A percentile compares a stretch with the other conserved stretches of the same genome.
phyloP scores from a whole-genome alignment of 2,797 vertebrate species.

The Diglossa cyanea region DNA sequence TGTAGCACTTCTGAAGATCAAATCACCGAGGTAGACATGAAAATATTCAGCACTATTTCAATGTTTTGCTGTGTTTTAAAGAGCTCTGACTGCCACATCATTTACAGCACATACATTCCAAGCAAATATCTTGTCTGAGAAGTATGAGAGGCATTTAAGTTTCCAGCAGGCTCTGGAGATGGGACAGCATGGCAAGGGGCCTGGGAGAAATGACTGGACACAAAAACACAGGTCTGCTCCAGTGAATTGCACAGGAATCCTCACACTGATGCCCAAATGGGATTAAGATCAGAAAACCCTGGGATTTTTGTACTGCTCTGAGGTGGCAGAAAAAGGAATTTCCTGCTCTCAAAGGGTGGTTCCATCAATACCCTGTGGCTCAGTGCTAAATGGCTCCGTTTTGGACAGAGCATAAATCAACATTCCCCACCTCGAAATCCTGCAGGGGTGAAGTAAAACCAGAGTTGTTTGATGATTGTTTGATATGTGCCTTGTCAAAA shows the following conservation, averaged over 20 bases:
- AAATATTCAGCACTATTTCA: background rate
- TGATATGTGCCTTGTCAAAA: background rate
- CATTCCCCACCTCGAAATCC: background rate
- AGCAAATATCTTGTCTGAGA: background rate
- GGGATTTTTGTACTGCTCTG: constrained; percentile 13
- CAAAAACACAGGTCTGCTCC: background rate
- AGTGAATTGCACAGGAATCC: background rate
- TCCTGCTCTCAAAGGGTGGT: constrained; percentile 3
- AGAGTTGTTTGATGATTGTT: background rate
- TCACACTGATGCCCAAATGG: background rate
- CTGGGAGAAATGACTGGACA: background rate
- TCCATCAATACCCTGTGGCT: background rate
- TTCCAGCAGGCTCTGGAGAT: background rate
- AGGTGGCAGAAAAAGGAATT: constrained; percentile 35
- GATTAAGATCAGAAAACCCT: constrained; percentile 1
- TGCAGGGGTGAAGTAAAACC: background rate
- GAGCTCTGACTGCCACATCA: background rate
- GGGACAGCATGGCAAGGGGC: background rate
- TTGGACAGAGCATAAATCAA: background rate
- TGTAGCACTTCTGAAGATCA: background rate
- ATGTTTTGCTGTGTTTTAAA: background rate
- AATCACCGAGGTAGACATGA: background rate
- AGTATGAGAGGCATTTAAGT: background rate
- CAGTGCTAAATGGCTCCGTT: background rate
- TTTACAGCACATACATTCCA: background rate